These are phyloP conservation scores for Akabosia matsudoensis DNA, from an alignment of 1,140 invertebrate genomes.

Conservation along the genomic window DNA sequence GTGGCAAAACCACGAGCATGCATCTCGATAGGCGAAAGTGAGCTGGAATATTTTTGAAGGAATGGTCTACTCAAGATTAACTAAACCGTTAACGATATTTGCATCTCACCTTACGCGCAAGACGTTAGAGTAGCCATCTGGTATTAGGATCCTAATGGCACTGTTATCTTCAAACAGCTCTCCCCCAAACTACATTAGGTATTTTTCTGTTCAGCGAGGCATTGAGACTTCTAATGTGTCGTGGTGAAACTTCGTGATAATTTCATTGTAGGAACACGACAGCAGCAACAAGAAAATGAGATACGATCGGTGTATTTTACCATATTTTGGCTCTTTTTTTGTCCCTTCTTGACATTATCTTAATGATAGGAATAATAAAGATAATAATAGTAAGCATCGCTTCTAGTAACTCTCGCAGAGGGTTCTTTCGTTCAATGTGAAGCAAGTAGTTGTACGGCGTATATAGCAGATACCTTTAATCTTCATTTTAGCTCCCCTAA, in stretches of 20 bases:
- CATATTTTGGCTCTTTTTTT: background rate
- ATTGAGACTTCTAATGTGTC: background rate
- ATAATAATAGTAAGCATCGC: constrained; percentile 21
- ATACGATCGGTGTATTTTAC: background rate
- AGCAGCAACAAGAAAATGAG: background rate
- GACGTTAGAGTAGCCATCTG: background rate
- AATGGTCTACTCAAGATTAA: too few relatives aligned
- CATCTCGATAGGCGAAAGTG: too few relatives aligned
- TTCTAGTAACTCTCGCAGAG: background rate
- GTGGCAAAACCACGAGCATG: too few relatives aligned
- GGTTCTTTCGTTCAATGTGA: background rate
- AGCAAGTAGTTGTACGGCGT: too few relatives aligned
- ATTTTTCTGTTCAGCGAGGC: background rate
- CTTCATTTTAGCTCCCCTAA: too few relatives aligned
- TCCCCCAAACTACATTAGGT: background rate
- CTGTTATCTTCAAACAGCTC: background rate
- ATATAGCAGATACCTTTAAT: too few relatives aligned
- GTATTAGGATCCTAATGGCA: background rate
- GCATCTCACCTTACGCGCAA: background rate
- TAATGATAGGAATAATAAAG: constrained; percentile 20
- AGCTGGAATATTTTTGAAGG: constrained; percentile 3
- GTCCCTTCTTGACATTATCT: constrained; percentile 2
- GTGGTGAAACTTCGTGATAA: too few relatives aligned
- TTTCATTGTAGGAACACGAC: too few relatives aligned
- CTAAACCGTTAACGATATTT: too few relatives aligned